A percentile compares a stretch with the other conserved stretches of the same genome.
Conservation (phyloP, 2,797 vertebrate genomes). For the Sebastes umbrosus region DNA sequence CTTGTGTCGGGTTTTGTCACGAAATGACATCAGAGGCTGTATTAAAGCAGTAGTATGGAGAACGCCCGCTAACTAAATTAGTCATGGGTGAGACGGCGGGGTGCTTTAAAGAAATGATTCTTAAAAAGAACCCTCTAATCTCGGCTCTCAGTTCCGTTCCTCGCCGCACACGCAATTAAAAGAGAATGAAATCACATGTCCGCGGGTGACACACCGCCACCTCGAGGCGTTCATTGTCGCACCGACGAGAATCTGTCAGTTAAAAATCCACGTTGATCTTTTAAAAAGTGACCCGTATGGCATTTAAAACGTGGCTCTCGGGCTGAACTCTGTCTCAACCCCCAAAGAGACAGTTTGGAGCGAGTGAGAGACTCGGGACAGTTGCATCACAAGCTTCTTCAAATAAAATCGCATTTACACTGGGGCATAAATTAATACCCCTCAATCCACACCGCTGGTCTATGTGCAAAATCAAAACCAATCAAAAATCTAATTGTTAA, state of each 20-base stretch:
- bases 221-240: constrained; percentile 19
- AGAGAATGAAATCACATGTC: constrained; percentile 39
- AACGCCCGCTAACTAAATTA: constrained; percentile 44
- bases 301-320: constrained; percentile 30
- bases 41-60: constrained; percentile 6
- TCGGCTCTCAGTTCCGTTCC: constrained; percentile 27
- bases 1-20: not conserved
- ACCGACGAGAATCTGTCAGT: constrained; percentile 10
- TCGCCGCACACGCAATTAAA: constrained; percentile 44
- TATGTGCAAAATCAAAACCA: not conserved
- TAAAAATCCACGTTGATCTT: constrained; percentile 47
- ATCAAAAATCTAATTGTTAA: constrained; percentile 16
- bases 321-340: constrained; percentile 38
- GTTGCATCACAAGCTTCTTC: constrained; percentile 36
- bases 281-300: constrained; percentile 53
- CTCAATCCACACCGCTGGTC: not conserved
- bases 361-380: not conserved
- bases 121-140: constrained; percentile 53
- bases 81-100: constrained; percentile 33
- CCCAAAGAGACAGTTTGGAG: not conserved
- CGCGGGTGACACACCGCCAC: constrained; percentile 29
- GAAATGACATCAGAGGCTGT: constrained; percentile 2
- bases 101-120: constrained; percentile 34
- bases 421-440: constrained; percentile 11
- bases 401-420: constrained; percentile 47